Conservation (phyloP, 2,888 invertebrate genomes). For the Clitarchus hookeri region DNA sequence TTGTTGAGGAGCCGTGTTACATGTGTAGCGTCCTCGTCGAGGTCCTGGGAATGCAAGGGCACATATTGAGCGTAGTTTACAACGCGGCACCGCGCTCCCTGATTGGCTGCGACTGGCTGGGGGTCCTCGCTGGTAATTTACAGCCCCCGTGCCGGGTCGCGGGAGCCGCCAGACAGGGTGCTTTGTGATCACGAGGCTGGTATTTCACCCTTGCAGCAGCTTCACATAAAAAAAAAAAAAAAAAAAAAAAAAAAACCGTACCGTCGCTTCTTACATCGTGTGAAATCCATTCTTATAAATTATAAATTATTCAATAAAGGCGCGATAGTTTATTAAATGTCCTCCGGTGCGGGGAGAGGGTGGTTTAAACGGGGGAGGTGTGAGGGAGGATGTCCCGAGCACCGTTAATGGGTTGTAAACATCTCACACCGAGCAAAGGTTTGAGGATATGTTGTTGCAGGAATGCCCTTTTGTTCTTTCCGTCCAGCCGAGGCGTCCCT, state of each 20-base stretch:
- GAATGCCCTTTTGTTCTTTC: no score
- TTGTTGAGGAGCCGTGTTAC: no score
- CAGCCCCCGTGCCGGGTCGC: neutral
- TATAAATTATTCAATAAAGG: neutral
- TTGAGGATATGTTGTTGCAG: no score
- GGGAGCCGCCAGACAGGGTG: neutral
- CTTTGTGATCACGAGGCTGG: neutral
- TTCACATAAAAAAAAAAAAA: neutral
- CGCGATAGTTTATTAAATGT: neutral
- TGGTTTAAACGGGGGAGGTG: neutral
- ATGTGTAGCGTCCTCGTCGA: neutral
- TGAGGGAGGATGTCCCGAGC: neutral
- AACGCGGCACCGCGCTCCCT: neutral
- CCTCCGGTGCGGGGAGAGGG: neutral
- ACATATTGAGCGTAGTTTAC: neutral
- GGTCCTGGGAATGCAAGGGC: neutral
- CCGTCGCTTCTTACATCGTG: neutral
- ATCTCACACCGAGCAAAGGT: neutral
- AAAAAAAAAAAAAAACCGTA: neutral
- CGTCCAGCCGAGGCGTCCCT: no score
- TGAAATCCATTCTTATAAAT: neutral
- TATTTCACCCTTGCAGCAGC: neutral
- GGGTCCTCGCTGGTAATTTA: neutral
- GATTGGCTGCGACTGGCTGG: neutral
- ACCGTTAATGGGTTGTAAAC: constrained; percentile 7